A percentile compares a stretch with the other conserved stretches of the same genome.
Evolutionary conservation across 2,888 invertebrate species (phyloP).

Genomic region (Laspeyria flexula): DNA sequence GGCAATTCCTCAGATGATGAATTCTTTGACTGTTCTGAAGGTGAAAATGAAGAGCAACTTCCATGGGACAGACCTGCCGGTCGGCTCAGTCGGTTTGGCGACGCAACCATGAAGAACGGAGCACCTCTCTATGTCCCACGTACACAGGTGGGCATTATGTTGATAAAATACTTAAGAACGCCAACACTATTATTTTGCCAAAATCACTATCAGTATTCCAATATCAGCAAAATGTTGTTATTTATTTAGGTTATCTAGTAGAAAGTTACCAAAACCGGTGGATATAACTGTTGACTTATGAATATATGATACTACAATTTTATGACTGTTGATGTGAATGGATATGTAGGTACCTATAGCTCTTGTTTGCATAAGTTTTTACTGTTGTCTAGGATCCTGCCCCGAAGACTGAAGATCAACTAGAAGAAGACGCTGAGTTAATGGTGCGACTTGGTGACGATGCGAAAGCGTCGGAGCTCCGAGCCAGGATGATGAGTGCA

Average conservation of each 20-base stretch:
- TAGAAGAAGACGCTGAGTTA: slow-evolving; percentile 96
- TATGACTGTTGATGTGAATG: slow-evolving; percentile 10
- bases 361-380: slow-evolving; percentile 26
- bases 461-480: slow-evolving; percentile 92
- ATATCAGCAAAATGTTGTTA: slow-evolving; percentile 18
- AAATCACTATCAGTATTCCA: neutral
- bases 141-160: slow-evolving; percentile 65
- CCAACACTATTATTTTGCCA: neutral
- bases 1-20: slow-evolving; percentile 87
- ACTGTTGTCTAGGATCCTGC: slow-evolving; percentile 91
- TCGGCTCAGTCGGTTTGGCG: slow-evolving; percentile 67
- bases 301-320: slow-evolving; percentile 15
- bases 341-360: slow-evolving; percentile 12
- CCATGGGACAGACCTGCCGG: slow-evolving; percentile 75
- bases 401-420: slow-evolving; percentile 98
- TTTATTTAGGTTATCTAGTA: slow-evolving; percentile 24
- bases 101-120: slow-evolving; percentile 73
- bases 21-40: slow-evolving; percentile 92
- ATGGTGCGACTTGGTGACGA: slow-evolving; percentile 95
- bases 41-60: slow-evolving; percentile 81
- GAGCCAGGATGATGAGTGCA: slow-evolving; percentile 98
- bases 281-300: slow-evolving; percentile 31
- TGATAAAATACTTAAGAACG: neutral
- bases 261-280: slow-evolving; percentile 36
- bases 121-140: slow-evolving; percentile 75